Evolutionary conservation across 2,888 invertebrate genomes (phyloP), one percentile per base, ranked within the genome.

Genomic region (Synergus laeviventris): DNA sequence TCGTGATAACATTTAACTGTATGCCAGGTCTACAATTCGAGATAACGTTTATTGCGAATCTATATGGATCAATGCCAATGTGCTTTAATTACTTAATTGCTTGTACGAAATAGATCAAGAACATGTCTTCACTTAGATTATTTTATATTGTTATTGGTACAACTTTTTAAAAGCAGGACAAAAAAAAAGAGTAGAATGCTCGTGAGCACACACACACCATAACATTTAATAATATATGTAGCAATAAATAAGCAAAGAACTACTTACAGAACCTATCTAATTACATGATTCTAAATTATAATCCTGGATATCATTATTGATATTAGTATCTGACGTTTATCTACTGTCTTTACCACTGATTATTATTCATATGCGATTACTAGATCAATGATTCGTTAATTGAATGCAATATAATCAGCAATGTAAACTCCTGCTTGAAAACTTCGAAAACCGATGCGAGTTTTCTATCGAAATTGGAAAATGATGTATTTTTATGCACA

Each of bases 291-390:
- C 36, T 54, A 70, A 70, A 70, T 70, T 49, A 59, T 59, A 70
- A 70, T 31, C 49, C 49, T 70, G 70, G 36, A 49, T 49, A 70
- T 70, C 31, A 70, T 54, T 70, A 18, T 1, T 54, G 49, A 70
- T 54, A 70, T 70, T 70, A 54, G 36, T 70, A 45, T 24, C 21
- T 70, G 45, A 70, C 49, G 49, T 49, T 70, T 45, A 70, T 49
- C 70, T 70, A 70, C 24, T 54, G 49, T 70, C 49, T 70, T 31
- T 70, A 70, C 70, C 49, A 70, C 49, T 31, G 70, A 70, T 70
- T 70, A 70, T 70, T 70, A 70, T 70, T 49, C 49, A 36, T 54
- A 54, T 7, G 70, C 11, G 36, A 70, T 45, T 70, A 70, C 70
- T 70, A 49, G 49, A n/a, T 49, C 16, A 31, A 66, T 24, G 49